Conservation (phyloP, 2,888 invertebrate species). For the Caenorhabditis doughertyi region DNA sequence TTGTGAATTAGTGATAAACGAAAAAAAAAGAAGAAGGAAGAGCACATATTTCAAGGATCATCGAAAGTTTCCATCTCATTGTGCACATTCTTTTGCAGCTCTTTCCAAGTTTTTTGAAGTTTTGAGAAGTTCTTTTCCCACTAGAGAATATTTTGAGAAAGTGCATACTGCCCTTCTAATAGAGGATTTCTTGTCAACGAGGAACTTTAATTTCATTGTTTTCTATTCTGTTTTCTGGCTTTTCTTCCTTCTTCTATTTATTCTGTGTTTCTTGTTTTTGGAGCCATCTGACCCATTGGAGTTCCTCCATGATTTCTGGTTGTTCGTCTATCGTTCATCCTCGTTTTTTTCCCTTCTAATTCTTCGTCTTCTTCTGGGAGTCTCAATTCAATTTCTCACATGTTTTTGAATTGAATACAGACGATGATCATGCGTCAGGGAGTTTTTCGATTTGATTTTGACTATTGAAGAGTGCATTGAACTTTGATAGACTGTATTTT, state of each 20-base stretch:
- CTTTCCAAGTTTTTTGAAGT: not conserved
- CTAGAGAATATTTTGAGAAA: too few relatives aligned
- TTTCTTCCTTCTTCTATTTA: not conserved
- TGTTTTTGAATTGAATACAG: not conserved
- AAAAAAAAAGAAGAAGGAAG: not conserved
- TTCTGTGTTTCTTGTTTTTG: not conserved
- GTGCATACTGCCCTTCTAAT: not conserved
- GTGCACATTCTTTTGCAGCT: slow-evolving; percentile 12
- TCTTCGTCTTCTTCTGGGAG: not conserved
- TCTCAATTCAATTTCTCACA: not conserved
- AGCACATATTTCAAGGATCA: slow-evolving; percentile 45
- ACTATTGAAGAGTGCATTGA: too few relatives aligned
- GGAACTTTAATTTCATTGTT: not conserved
- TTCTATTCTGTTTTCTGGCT: not conserved
- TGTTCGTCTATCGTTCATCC: not conserved
- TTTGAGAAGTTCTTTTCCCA: not conserved
- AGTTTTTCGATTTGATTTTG: too few relatives aligned
- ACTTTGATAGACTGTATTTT: too few relatives aligned
- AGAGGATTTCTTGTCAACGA: not conserved
- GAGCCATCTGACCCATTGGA: not conserved
- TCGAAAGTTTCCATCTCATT: slow-evolving; percentile 41
- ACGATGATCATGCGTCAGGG: too few relatives aligned
- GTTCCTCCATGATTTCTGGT: not conserved
- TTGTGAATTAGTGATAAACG: slow-evolving; percentile 23
- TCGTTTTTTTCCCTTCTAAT: slow-evolving; percentile 1